These are phyloP conservation scores for Stictocephala bisonia DNA, from an alignment of 2,888 invertebrate genomes.

Conservation along the genomic window DNA sequence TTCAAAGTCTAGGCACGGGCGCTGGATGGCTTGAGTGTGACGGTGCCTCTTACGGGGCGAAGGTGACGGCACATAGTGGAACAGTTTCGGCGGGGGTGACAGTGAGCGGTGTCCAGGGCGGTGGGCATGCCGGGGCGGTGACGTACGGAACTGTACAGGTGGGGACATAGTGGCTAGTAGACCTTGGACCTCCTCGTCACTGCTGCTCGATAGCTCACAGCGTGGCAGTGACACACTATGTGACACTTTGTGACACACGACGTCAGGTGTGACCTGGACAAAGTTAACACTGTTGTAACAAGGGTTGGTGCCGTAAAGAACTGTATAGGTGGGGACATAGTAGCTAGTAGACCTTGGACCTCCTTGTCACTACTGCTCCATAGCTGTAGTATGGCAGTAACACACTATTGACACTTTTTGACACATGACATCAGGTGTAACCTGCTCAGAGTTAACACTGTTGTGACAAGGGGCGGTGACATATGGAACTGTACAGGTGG, in stretches of 20 bases:
- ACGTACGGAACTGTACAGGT: slow-evolving; percentile 90
- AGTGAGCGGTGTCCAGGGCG: slow-evolving; percentile 73
- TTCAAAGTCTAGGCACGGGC: slow-evolving; percentile 94
- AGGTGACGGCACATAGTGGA: slow-evolving; percentile 68
- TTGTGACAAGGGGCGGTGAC: slow-evolving; percentile 89
- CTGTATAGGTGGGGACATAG: no score
- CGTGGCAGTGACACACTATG: slow-evolving; percentile 28
- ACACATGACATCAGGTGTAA: no score
- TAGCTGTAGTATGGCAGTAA: no score
- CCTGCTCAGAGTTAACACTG: no score
- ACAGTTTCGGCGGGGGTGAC: slow-evolving; percentile 66
- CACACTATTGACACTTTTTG: no score
- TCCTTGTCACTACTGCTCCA: no score
- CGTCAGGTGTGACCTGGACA: slow-evolving; percentile 50
- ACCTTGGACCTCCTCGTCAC: slow-evolving; percentile 76
- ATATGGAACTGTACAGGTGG: slow-evolving; percentile 91
- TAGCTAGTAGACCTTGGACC: no score
- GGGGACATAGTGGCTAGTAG: slow-evolving; percentile 70
- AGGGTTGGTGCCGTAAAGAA: no score
- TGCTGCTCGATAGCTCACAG: slow-evolving; percentile 64
- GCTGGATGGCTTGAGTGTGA: slow-evolving; percentile 70
- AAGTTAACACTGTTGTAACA: no score
- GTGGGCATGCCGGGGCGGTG: slow-evolving; percentile 90
- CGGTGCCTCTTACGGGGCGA: slow-evolving; percentile 72
- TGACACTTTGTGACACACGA: slow-evolving; percentile 3